A percentile compares a stretch with the other conserved stretches of the same genome.
These are phyloP conservation scores for Leptarthrus brevirostris DNA, from an alignment of 2,888 invertebrate genomes.

Conservation along the genomic window DNA sequence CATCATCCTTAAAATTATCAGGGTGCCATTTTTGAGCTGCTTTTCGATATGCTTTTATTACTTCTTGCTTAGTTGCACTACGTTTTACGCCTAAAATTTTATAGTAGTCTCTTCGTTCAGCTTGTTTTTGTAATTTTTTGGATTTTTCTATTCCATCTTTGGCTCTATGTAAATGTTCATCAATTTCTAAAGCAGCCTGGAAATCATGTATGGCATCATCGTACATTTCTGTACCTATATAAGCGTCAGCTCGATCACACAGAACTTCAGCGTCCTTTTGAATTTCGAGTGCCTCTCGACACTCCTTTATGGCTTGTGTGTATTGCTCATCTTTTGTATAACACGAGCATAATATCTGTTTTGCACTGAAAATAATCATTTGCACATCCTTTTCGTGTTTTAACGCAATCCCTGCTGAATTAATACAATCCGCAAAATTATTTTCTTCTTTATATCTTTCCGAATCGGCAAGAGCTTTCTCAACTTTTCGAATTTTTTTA, in stretches of 20 bases:
- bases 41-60: constrained; percentile 95
- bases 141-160: constrained; percentile 90
- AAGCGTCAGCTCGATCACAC: constrained; percentile 93
- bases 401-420: constrained; percentile 74
- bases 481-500: constrained; percentile 94
- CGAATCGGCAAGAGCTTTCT: constrained; percentile 79
- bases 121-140: constrained; percentile 91
- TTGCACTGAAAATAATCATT: constrained; percentile 80
- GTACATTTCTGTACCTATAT: constrained; percentile 88
- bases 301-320: constrained; percentile 78
- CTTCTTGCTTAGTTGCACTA: constrained; percentile 91
- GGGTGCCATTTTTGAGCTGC: constrained; percentile 99
- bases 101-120: constrained; percentile 95
- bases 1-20: constrained; percentile 89
- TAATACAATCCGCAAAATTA: constrained; percentile 77
- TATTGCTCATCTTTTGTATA: constrained; percentile 76
- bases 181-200: constrained; percentile 85
- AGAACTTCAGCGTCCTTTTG: constrained; percentile 80
- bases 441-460: constrained; percentile 73
- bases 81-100: constrained; percentile 92
- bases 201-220: constrained; percentile 92
- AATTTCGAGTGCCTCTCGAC: constrained; percentile 82
- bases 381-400: constrained; percentile 77
- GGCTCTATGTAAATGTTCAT: constrained; percentile 82
- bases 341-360: constrained; percentile 85